Percentiles rank a stretch among this genome's conserved stretches.
phyloP scores from a whole-genome alignment of 2,888 invertebrate genomes.

The Cephus spinipes region DNA sequence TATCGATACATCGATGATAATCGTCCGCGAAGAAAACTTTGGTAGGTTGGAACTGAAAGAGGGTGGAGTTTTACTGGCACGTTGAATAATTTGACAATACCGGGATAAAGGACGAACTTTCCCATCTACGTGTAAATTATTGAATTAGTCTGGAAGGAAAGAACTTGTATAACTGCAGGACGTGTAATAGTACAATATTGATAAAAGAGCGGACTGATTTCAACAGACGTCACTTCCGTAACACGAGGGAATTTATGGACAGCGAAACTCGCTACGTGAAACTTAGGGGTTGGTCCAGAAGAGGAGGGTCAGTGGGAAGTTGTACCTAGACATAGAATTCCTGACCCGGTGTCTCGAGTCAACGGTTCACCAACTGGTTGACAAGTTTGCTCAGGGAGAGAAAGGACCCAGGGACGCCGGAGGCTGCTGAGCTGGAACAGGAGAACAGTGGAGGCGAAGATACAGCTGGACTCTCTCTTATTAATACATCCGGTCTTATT shows the following conservation, averaged over 20 bases:
- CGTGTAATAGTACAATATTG: neutral
- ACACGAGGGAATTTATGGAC: slow-evolving; percentile 5
- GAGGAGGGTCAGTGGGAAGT: neutral
- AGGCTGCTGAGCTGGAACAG: neutral
- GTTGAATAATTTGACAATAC: neutral
- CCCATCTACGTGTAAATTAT: neutral
- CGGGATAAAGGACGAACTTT: neutral
- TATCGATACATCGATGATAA: neutral
- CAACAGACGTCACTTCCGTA: neutral
- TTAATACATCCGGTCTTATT: neutral
- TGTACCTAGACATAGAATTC: neutral
- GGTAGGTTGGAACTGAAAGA: neutral
- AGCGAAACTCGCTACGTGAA: slow-evolving; percentile 34
- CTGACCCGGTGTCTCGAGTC: slow-evolving; percentile 12
- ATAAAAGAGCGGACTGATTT: neutral
- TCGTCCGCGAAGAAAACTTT: neutral
- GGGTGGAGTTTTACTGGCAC: neutral
- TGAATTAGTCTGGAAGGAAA: neutral
- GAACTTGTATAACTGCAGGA: neutral
- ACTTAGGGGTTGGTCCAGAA: slow-evolving; percentile 7
- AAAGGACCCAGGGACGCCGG: neutral
- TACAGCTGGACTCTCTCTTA: neutral
- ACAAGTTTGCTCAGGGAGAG: slow-evolving; percentile 32
- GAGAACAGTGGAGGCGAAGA: neutral
- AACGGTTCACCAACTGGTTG: slow-evolving; percentile 43